Evolutionary conservation across 2,888 invertebrate species (phyloP).

Genomic region (Atrina japonica): DNA sequence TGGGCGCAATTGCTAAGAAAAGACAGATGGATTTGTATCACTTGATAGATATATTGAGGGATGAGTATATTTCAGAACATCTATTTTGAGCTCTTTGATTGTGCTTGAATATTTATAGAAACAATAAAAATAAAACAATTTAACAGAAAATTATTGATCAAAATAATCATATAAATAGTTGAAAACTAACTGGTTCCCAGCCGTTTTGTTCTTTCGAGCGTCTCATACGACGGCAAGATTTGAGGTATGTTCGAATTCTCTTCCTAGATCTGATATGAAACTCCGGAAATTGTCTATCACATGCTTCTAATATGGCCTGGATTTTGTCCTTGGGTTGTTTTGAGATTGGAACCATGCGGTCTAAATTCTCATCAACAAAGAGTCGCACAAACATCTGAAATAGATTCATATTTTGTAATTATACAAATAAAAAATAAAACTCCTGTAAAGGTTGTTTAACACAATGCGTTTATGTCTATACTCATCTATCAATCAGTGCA

Average conservation of each 20-base stretch:
- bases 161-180: background rate
- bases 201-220: conserved; percentile 90
- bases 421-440: background rate
- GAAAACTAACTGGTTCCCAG: conserved; percentile 90
- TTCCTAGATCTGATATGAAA: conserved; percentile 97
- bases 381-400: conserved; percentile 96
- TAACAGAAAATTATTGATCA: too few relatives aligned
- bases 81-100: too few relatives aligned
- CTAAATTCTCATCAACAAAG: conserved; percentile 97
- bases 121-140: too few relatives aligned
- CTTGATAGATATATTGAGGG: too few relatives aligned
- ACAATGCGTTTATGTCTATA: too few relatives aligned
- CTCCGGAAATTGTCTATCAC: conserved; percentile 97
- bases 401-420: too few relatives aligned
- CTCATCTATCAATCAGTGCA: background rate
- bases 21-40: too few relatives aligned
- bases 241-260: conserved; percentile 95
- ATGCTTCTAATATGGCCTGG: conserved; percentile 97
- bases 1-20: conserved; percentile 88
- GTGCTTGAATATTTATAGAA: too few relatives aligned
- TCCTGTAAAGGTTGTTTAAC: background rate
- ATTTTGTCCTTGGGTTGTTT: conserved; percentile 99
- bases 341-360: conserved; percentile 97
- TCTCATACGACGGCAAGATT: conserved; percentile 96
- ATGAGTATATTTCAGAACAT: too few relatives aligned